Evolutionary conservation across 2,797 vertebrate species (phyloP).

Genomic region (Sparidentex hasta): DNA sequence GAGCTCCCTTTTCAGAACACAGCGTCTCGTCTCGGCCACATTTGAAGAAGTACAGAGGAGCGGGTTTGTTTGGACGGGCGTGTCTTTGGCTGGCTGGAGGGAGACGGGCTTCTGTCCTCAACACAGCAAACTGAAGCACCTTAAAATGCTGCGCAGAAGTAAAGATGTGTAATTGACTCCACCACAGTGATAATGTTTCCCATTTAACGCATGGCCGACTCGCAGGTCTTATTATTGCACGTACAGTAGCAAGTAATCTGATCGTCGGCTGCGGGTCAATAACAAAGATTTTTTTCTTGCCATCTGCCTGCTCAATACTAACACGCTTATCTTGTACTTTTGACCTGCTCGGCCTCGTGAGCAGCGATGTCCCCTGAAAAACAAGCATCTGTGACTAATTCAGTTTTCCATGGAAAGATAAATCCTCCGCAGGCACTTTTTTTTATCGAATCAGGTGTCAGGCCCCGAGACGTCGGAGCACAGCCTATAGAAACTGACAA

Average conservation of each 20-base stretch:
- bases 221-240: conserved; percentile 55
- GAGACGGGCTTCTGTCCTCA: conserved; percentile 4
- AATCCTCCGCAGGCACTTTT: conserved; percentile 44
- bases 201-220: conserved; percentile 55
- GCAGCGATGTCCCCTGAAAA: conserved; percentile 51
- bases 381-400: conserved; percentile 45
- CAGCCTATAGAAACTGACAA: conserved; percentile 25
- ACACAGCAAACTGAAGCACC: conserved; percentile 25
- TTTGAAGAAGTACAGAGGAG: conserved; percentile 19
- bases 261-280: conserved; percentile 78
- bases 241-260: conserved; percentile 62
- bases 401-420: conserved; percentile 40
- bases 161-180: conserved; percentile 63
- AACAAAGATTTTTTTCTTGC: conserved; percentile 71
- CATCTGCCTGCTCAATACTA: conserved; percentile 82
- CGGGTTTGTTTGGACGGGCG: conserved; percentile 3
- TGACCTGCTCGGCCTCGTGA: conserved; percentile 65
- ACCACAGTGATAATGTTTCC: conserved; percentile 59
- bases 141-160: conserved; percentile 38
- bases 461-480: conserved; percentile 31
- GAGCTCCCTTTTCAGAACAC: conserved; percentile 42
- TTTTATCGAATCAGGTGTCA: conserved; percentile 47
- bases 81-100: conserved; percentile 1
- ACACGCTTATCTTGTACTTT: conserved; percentile 83
- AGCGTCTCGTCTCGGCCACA: conserved; percentile 16